phyloP scores from a whole-genome alignment of 2,888 invertebrate species.

The Conus canariensis region DNA sequence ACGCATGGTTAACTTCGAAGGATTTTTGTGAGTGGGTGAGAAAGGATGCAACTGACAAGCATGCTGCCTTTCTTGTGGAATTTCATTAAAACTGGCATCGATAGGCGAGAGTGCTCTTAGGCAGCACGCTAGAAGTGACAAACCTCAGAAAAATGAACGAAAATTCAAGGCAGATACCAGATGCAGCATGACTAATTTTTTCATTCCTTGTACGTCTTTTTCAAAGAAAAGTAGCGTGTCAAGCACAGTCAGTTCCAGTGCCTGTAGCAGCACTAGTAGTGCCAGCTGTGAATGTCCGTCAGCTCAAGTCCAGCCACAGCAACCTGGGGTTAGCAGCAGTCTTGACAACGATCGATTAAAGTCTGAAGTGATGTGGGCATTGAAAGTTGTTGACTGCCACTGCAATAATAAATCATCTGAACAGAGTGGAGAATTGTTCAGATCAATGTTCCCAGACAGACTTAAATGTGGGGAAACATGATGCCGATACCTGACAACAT shows the following conservation, averaged over 20 bases:
- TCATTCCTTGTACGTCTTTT: too few relatives aligned
- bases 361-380: conserved; percentile 4
- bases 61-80: too few relatives aligned
- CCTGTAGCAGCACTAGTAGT: conserved; percentile 12
- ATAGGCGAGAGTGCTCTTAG: too few relatives aligned
- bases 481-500: conserved; percentile 10
- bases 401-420: not conserved
- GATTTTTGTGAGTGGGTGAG: too few relatives aligned
- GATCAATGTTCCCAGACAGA: conserved; percentile 13
- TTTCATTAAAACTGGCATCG: too few relatives aligned
- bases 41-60: too few relatives aligned
- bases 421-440: conserved; percentile 9
- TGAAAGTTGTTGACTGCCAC: not conserved
- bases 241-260: not conserved
- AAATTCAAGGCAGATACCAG: too few relatives aligned
- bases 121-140: too few relatives aligned
- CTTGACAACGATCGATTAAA: not conserved
- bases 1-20: too few relatives aligned
- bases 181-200: too few relatives aligned
- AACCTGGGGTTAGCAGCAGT: not conserved
- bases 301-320: not conserved
- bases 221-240: too few relatives aligned
- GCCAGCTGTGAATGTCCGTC: not conserved
- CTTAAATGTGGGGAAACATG: conserved; percentile 8
- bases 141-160: too few relatives aligned